Evolutionary conservation across 2,888 invertebrate species (phyloP).

Genomic region (Drosophila parthenogenetica): DNA sequence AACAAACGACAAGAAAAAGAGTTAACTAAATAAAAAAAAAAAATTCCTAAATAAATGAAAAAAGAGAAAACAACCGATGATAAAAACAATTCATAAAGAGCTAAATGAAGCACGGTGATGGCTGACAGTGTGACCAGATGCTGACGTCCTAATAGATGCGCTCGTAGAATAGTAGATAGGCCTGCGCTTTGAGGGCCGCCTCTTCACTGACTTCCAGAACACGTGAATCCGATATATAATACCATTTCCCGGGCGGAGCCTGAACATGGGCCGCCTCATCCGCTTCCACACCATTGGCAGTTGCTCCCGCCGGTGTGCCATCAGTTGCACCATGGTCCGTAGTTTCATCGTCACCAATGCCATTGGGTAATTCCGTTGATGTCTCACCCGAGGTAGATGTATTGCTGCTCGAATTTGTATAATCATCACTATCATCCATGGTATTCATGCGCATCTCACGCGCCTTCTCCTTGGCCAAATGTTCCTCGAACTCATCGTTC

Average conservation of each 20-base stretch:
- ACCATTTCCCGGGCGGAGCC: conserved; percentile 93
- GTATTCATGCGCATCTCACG: conserved; percentile 82
- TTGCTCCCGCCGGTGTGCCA: neutral
- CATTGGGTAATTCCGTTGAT: conserved; percentile 31
- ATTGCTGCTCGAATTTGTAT: conserved; percentile 86
- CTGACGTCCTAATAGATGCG: conserved; percentile 89
- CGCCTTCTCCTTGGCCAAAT: conserved; percentile 82
- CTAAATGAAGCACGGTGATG: conserved; percentile 36
- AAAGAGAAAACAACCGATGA: conserved; percentile 1
- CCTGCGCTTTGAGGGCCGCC: conserved; percentile 93
- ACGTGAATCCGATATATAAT: conserved; percentile 95
- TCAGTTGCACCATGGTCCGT: conserved; percentile 10
- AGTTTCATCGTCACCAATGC: conserved; percentile 18
- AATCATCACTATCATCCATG: conserved; percentile 86
- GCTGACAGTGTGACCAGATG: conserved; percentile 3
- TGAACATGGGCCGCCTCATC: conserved; percentile 78
- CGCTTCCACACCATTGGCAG: conserved; percentile 70
- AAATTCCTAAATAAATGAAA: conserved; percentile 2
- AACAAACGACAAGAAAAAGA: neutral
- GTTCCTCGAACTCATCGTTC: conserved; percentile 85
- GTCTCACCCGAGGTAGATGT: conserved; percentile 63
- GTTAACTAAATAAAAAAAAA: conserved; percentile 10
- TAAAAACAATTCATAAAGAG: conserved; percentile 7
- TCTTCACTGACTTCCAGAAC: conserved; percentile 93
- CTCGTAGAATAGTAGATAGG: conserved; percentile 98